Base-by-base conservation (phyloP, 2,797 vertebrate species). In the Pogoniulus pusillus region DNA sequence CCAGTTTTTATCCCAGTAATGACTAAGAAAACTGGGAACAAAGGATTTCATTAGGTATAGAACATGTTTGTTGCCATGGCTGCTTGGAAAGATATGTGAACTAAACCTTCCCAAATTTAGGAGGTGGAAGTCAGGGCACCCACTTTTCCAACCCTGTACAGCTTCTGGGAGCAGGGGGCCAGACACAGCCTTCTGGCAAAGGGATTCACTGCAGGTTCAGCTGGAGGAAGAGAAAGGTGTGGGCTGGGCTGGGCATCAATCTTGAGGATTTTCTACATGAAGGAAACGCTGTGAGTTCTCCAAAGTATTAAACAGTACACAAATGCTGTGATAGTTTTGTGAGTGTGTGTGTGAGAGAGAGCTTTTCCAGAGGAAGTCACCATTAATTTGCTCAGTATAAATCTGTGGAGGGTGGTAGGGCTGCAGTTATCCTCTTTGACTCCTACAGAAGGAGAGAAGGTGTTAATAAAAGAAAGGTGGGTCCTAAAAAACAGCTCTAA, bases 321-420 rank as follows among this genome's bases (percentile, higher is more conserved):
- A 29, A 58, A 70, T 76, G 85, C 41, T 86, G 58, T n/a, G 5
- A 23, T n/a, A n/a, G n/a, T 34, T 22, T 39, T 39, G 39, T 39
- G 12, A 14, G 39, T 39, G 39, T 41, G 41, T 41, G 41, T 16
- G 39, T 41, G 41, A 17, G 41, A 17, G 41, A 17, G 41, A 80
- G 49, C 32, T 88, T 85, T 90, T 90, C 74, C 64, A 79, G 78
- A 87, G 39, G 73, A 87, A 55, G 30, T 77, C 62, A 82, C 64
- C 9, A 0, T 86, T 76, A 32, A 29, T 94, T 94, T 83, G 37
- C 45, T 87, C 24, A 23, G 55, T 62, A 12, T 69, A 30, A 30
- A 59, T 72, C 39, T 68, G 70, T 37, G 39, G 57, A 60, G 12
- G 20, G 29, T 82, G 17, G 51, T 37, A 65, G 45, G 58, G 43